Evolutionary conservation across 2,113 vertebrate genomes (phyloP).

Genomic region (Phaethon lepturus): DNA sequence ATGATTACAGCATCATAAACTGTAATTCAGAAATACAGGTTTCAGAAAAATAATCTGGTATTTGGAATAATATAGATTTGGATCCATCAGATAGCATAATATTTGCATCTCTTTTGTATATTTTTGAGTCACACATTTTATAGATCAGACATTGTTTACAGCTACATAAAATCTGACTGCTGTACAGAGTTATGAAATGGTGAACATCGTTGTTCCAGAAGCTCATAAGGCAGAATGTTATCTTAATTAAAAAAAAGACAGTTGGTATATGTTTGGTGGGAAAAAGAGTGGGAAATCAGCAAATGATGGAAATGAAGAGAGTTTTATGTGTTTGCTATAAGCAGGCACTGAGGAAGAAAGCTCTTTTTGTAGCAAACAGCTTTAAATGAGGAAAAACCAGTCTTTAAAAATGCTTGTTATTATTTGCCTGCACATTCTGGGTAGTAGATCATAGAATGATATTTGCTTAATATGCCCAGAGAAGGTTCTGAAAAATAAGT

Average conservation of each 20-base stretch:
- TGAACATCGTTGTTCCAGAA: neutral
- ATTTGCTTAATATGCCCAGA: constrained; percentile 32
- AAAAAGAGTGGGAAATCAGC: neutral
- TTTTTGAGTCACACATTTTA: neutral
- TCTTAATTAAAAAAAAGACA: neutral
- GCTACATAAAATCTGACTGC: neutral
- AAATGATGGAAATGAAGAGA: neutral
- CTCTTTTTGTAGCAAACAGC: neutral
- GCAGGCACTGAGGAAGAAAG: neutral
- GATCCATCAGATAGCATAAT: neutral
- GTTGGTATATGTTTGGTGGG: neutral
- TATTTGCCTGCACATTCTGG: neutral
- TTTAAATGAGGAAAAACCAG: neutral
- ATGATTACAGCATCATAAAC: neutral
- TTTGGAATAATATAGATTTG: neutral
- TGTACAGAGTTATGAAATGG: neutral
- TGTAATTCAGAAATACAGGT: neutral
- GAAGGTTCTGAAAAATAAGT: constrained; percentile 30
- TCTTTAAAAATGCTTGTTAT: neutral
- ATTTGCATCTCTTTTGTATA: neutral
- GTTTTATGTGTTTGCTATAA: neutral
- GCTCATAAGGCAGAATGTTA: neutral
- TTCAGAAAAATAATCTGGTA: neutral
- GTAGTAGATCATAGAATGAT: neutral
- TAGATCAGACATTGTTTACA: neutral